phyloP scores from a whole-genome alignment of 2,888 invertebrate species.

The Gryllus longicercus region DNA sequence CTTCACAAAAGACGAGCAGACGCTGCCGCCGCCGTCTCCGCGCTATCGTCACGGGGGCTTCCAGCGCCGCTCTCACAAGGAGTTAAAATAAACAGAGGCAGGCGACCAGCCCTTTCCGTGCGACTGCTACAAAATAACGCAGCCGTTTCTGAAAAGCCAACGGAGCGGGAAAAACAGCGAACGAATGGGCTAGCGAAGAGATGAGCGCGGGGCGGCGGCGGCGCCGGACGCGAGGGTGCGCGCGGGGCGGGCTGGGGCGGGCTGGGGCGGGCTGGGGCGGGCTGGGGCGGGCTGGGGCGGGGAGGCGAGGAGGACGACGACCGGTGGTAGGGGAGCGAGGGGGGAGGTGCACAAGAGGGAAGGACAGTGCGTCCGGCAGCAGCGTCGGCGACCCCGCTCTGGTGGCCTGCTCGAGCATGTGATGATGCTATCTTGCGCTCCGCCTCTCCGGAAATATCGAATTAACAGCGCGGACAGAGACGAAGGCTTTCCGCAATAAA shows the following conservation, averaged over 20 bases:
- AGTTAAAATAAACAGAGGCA: background rate
- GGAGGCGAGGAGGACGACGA: too few relatives aligned
- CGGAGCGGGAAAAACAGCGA: conserved; percentile 17
- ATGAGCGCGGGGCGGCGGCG: background rate
- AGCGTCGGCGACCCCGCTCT: background rate
- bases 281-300: too few relatives aligned
- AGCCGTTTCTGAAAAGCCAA: conserved; percentile 5
- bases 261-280: background rate
- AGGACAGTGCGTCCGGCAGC: background rate
- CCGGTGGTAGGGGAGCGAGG: too few relatives aligned
- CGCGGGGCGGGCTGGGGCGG: background rate
- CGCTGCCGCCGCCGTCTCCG: background rate
- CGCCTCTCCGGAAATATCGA: conserved; percentile 34
- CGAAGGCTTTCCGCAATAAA: conserved; percentile 17
- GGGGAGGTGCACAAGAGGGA: too few relatives aligned
- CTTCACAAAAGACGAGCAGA: background rate
- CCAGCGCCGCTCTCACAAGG: background rate
- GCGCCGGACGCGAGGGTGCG: background rate
- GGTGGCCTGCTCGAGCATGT: conserved; percentile 27
- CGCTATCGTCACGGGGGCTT: background rate
- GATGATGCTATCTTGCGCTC: conserved; percentile 34
- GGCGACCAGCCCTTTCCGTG: background rate
- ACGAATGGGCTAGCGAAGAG: background rate
- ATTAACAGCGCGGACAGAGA: conserved; percentile 25
- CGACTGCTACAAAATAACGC: conserved; percentile 5